phyloP scores from a whole-genome alignment of 2,113 vertebrate genomes.

The Apeltes quadracus region DNA sequence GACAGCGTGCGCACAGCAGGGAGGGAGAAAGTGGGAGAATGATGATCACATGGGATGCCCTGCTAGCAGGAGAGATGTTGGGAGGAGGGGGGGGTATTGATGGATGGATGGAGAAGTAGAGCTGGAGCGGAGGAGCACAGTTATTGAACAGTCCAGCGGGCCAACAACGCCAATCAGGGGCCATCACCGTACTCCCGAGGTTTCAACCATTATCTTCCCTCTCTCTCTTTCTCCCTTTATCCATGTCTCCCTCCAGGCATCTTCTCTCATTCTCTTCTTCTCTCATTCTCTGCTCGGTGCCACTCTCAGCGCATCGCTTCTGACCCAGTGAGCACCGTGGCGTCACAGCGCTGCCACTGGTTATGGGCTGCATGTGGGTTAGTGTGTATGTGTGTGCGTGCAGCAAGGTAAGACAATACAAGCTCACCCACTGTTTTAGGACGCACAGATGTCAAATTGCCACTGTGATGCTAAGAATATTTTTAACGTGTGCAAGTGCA shows the following conservation, averaged over 20 bases:
- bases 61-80: slow-evolving; percentile 18
- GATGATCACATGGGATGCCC: slow-evolving; percentile 49
- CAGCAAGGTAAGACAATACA: slow-evolving; percentile 19
- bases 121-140: slow-evolving; percentile 7
- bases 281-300: slow-evolving; percentile 50
- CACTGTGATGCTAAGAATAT: neutral
- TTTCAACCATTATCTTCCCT: slow-evolving; percentile 10
- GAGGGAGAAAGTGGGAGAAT: slow-evolving; percentile 14
- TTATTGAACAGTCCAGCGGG: slow-evolving; percentile 40
- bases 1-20: slow-evolving; percentile 7
- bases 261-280: slow-evolving; percentile 40
- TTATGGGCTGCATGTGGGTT: slow-evolving; percentile 7
- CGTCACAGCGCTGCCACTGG: slow-evolving; percentile 24
- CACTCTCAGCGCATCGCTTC: slow-evolving; percentile 75
- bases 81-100: slow-evolving; percentile 23
- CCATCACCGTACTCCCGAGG: slow-evolving; percentile 8
- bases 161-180: slow-evolving; percentile 53
- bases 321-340: slow-evolving; percentile 68
- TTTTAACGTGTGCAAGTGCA: neutral
- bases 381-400: neutral
- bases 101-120: slow-evolving; percentile 1
- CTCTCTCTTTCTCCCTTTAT: slow-evolving; percentile 18
- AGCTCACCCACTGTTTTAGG: neutral
- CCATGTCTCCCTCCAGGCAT: slow-evolving; percentile 45
- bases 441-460: too few species aligned